Evolutionary conservation across 2,888 invertebrate genomes (phyloP), one percentile per base, ranked within the genome.

Genomic region (Acleris laterana): DNA sequence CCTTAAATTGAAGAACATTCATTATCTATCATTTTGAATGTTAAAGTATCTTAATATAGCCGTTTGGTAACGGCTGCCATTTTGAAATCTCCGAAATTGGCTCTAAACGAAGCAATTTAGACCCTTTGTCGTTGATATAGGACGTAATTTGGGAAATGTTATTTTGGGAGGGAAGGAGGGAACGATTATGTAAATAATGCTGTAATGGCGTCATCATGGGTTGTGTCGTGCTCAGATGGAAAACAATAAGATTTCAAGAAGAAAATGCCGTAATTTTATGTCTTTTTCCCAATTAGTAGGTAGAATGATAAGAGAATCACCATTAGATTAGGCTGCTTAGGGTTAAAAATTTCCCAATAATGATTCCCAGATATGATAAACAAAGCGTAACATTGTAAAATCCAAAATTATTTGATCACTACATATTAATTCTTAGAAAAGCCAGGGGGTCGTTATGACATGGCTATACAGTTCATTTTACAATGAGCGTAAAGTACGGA

Each of bases 101-200:
- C 64, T 20, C 51, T 25, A n/a, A 55, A 38, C 74, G 71, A 71
- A 6, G 62, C 63, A 68, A 62, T 71, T 67, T 69, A 52, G 62
- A 68, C 79, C 70, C 63, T 78, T 67, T 63, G 49, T 44, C 67
- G 60, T 49, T 32, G 25, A 1, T 7, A 55, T 69, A 77, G 66
- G 71, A 71, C 71, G 70, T 72, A 74, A 70, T 73, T 75, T 77
- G 32, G 68, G 38, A 51, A 68, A 71, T 63, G 58, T 48, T 66
- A 62, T 69, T 53, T 69, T 70, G 60, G 71, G 72, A 71, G 73
- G 73, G 73, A 64, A 73, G 72, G 75, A 69, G 73, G 72, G 75
- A 68, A 80, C 82, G 84, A 87, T 88, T 88, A 88, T 87, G 87
- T 84, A 86, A 88, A 88, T 87, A 83, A 79, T 80, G 78, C 78